These are phyloP conservation scores for Ceuthmochares aereus DNA, from an alignment of 2,113 vertebrate species.

Conservation along the genomic window DNA sequence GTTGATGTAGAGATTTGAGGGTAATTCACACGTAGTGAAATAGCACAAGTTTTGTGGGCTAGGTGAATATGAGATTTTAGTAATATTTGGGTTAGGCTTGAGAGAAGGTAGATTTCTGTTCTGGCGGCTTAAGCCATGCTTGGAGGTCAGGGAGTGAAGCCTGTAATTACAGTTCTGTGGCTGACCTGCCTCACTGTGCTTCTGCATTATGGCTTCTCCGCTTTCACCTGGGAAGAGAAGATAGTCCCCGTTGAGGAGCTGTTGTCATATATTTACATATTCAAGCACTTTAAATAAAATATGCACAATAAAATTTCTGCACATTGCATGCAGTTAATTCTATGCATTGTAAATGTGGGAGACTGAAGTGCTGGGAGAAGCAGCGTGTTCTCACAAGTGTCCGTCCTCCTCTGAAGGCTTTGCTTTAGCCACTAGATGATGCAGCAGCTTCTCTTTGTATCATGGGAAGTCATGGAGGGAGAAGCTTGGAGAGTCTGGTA, in stretches of 20 bases:
- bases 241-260: background rate
- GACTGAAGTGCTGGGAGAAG: background rate
- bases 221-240: background rate
- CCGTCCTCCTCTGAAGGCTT: background rate
- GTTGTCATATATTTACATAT: background rate
- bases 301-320: background rate
- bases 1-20: background rate
- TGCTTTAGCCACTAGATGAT: conserved; percentile 3
- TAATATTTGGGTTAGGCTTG: background rate
- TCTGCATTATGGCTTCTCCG: background rate
- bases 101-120: background rate
- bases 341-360: background rate
- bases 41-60: background rate
- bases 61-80: background rate
- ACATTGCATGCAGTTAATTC: background rate
- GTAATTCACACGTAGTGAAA: background rate
- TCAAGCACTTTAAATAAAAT: background rate
- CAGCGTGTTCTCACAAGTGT: background rate
- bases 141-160: background rate
- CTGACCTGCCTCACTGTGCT: background rate
- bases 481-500: background rate
- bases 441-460: conserved; percentile 30
- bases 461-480: background rate
- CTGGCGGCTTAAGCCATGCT: background rate
- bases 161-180: background rate